These are phyloP conservation scores for Sphyrna mokarran DNA, from an alignment of 2,113 vertebrate genomes.

Conservation along the genomic window DNA sequence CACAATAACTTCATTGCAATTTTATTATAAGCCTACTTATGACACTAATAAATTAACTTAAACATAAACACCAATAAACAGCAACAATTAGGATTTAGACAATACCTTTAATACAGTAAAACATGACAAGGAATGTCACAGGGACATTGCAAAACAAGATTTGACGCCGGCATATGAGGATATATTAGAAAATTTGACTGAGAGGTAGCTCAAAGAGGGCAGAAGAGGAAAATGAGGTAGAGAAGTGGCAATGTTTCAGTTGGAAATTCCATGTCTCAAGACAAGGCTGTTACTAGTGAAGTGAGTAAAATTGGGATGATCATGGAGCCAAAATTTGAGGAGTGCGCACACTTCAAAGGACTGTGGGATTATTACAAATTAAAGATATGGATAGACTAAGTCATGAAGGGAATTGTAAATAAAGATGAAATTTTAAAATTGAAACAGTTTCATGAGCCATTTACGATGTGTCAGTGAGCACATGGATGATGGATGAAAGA, in stretches of 20 bases:
- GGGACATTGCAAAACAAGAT: background rate
- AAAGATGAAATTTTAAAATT: background rate
- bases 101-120: background rate
- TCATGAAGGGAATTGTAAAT: background rate
- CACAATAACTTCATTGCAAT: too few relatives aligned
- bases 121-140: background rate
- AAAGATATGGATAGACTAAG: background rate
- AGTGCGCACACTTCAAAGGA: background rate
- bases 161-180: too few relatives aligned
- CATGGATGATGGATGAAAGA: too few relatives aligned
- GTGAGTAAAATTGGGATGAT: background rate
- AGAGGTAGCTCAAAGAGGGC: background rate
- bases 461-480: too few relatives aligned
- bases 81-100: background rate
- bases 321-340: background rate
- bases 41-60: too few relatives aligned
- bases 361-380: background rate
- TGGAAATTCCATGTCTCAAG: background rate
- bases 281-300: background rate
- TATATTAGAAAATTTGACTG: background rate
- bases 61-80: background rate
- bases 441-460: background rate
- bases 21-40: too few relatives aligned
- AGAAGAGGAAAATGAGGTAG: background rate
- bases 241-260: background rate